Base-by-base conservation (phyloP, 1,140 invertebrate genomes). In the Dufourea novaeangliae region DNA sequence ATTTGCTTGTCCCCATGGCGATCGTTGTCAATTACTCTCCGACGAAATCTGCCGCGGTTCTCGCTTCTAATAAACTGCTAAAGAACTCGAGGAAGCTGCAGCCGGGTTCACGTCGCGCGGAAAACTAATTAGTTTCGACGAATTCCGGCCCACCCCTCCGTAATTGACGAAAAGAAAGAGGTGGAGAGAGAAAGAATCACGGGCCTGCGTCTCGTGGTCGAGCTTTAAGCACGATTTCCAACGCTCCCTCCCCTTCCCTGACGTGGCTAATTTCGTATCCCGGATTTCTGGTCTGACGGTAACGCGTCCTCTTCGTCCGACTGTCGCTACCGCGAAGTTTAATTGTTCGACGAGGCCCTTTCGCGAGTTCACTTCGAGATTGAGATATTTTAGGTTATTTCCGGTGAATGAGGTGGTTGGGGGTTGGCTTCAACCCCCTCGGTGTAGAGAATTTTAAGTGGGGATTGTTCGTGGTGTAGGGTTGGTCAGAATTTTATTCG, bases 281-380 rank as follows among this genome's bases (percentile, higher is more conserved):
- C 88, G 88, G 88, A 88, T 89, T 89, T 89, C 86, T 86, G 88
- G 86, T 89, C 88, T 86, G 86, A 86, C 84, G 88, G 80, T 75
- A 78, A 78, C 79, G 32, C 75, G 67, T 80, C 68, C 75, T 75
- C 82, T 41, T 61, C 25, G 20, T 32, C n/a, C 63, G 67, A 56
- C 41, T 66, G 46, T 63, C 63, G 72, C n/a, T 59, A 50, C 46
- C 62, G 54, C 62, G 46, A 39, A 79, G 39, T 70, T 70, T 86
- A 83, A 86, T 83, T 83, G 81, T 84, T 81, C 63, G 11, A 11
- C 41, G 29, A 39, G 12, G 27, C n/a, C n/a, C n/a, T n/a, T n/a
- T n/a, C n/a, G n/a, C n/a, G n/a, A n/a, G n/a, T n/a, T n/a, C n/a
- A n/a, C n/a, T n/a, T n/a, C n/a, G n/a, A n/a, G n/a, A n/a, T n/a